Conservation (phyloP, 37 sponge, comb jelly and placozoan genomes). For the Bolinopsis microptera region DNA sequence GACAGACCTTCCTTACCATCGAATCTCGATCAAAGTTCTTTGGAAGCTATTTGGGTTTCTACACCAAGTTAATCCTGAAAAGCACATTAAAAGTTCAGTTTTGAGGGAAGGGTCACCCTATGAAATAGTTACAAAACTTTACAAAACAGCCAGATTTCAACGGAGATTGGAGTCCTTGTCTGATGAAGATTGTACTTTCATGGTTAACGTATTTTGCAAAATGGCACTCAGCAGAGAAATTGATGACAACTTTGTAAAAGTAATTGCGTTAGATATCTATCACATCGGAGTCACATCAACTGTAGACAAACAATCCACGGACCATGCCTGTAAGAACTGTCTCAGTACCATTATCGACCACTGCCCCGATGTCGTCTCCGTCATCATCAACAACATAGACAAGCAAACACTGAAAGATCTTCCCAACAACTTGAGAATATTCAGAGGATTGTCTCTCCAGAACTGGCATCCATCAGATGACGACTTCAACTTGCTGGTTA, state of each 20-base stretch:
- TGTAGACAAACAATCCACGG: constrained; percentile 43
- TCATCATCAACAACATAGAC: constrained; percentile 26
- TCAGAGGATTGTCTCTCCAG: not conserved
- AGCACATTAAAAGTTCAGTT: not conserved
- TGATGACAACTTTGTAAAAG: constrained; percentile 40
- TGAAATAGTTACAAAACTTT: constrained; percentile 61
- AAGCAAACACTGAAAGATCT: constrained; percentile 45
- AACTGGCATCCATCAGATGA: constrained; percentile 39
- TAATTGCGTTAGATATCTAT: constrained; percentile 55
- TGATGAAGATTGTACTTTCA: constrained; percentile 59
- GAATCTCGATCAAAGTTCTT: constrained; percentile 74
- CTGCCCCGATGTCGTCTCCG: constrained; percentile 36
- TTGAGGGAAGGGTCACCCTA: constrained; percentile 17
- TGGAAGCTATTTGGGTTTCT: constrained; percentile 89
- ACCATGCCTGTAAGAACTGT: constrained; percentile 45
- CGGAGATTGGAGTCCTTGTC: constrained; percentile 16
- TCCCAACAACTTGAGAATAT: constrained; percentile 34
- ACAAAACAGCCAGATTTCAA: constrained; percentile 57
- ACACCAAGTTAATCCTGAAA: constrained; percentile 69
- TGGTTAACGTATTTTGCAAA: constrained; percentile 42
- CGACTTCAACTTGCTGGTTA: constrained; percentile 43
- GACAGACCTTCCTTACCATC: constrained; percentile 90
- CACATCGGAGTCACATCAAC: constrained; percentile 40
- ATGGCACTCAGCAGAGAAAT: constrained; percentile 41
- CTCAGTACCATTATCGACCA: constrained; percentile 51